These are phyloP conservation scores for Andrena trimmerana DNA, from an alignment of 2,888 invertebrate species.

Conservation along the genomic window DNA sequence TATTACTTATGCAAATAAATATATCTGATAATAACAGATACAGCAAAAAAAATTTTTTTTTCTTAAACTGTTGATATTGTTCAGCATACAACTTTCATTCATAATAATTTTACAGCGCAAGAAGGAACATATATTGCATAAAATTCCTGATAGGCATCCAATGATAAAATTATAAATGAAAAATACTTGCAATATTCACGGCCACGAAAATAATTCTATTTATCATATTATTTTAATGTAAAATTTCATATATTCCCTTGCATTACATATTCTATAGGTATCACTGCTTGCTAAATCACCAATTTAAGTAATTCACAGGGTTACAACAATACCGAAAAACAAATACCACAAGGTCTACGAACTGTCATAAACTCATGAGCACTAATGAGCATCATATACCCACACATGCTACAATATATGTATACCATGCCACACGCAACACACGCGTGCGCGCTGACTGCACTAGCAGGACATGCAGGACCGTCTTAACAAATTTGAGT, in stretches of 20 bases:
- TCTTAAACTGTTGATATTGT: not conserved
- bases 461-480: no score
- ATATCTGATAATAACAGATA: not conserved
- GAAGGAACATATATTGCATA: not conserved
- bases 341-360: slow-evolving; percentile 20
- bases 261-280: not conserved
- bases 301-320: slow-evolving; percentile 30
- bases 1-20: not conserved
- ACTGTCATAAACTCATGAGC: slow-evolving; percentile 24
- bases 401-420: no score
- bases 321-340: slow-evolving; percentile 12
- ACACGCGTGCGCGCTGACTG: no score
- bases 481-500: no score
- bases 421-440: no score
- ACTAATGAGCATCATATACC: no score
- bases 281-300: slow-evolving; percentile 9
- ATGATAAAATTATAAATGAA: slow-evolving; percentile 13
- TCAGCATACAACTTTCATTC: slow-evolving; percentile 8
- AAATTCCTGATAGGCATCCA: not conserved
- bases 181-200: slow-evolving; percentile 49
- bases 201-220: slow-evolving; percentile 35
- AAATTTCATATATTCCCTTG: slow-evolving; percentile 3
- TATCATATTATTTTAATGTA: slow-evolving; percentile 52
- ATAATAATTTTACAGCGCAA: not conserved
- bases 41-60: not conserved